These are phyloP conservation scores for Cepaea nemoralis DNA, from an alignment of 1,140 invertebrate species.

Conservation along the genomic window DNA sequence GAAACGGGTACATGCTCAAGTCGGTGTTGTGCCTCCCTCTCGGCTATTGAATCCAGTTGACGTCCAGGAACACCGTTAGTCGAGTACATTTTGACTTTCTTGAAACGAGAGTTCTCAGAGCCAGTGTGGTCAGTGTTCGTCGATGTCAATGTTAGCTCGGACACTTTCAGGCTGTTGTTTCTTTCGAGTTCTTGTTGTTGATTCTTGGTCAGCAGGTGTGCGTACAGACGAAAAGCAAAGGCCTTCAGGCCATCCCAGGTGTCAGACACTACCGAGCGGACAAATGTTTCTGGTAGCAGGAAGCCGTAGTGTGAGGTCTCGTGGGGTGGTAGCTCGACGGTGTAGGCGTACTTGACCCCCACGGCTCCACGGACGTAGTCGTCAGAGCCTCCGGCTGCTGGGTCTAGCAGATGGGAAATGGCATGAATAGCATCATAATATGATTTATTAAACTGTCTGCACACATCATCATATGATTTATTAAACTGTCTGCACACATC, in stretches of 20 bases:
- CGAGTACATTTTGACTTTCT: too few relatives aligned
- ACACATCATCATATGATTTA: not conserved
- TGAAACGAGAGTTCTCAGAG: too few relatives aligned
- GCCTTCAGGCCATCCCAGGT: slow-evolving; percentile 36
- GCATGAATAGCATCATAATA: not conserved
- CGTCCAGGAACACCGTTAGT: too few relatives aligned
- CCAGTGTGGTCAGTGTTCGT: too few relatives aligned
- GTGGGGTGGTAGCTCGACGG: slow-evolving; percentile 65
- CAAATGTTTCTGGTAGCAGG: slow-evolving; percentile 76
- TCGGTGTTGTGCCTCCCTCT: too few relatives aligned
- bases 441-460: not conserved
- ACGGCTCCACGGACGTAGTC: slow-evolving; percentile 68
- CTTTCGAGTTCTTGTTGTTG: not conserved
- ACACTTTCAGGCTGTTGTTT: not conserved
- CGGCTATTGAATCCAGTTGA: too few relatives aligned
- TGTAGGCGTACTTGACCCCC: slow-evolving; percentile 72
- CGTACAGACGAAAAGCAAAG: slow-evolving; percentile 1
- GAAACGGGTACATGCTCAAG: too few relatives aligned
- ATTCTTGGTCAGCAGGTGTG: not conserved
- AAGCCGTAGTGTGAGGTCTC: slow-evolving; percentile 79
- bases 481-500: not conserved
- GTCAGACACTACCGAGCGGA: slow-evolving; percentile 27
- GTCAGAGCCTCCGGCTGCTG: slow-evolving; percentile 68
- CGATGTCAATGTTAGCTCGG: too few relatives aligned
- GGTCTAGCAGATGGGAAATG: slow-evolving; percentile 63